Evolutionary conservation across 2,797 vertebrate species (phyloP).

Genomic region (Telmatherina bonti): DNA sequence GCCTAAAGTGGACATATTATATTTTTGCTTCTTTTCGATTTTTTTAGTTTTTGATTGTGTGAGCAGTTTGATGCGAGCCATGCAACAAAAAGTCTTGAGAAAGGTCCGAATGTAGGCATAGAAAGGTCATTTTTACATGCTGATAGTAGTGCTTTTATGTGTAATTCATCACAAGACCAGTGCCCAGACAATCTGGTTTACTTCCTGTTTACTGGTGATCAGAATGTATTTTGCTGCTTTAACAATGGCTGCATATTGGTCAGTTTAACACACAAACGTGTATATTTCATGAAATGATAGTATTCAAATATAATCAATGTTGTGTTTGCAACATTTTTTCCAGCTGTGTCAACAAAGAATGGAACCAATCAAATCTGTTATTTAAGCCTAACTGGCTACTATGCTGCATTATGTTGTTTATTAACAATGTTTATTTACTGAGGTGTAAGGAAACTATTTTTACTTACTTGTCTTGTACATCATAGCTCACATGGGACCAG

Average conservation of each 20-base stretch:
- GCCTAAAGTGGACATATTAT: too few relatives aligned
- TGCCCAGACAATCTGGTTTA: too few relatives aligned
- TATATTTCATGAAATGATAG: neutral
- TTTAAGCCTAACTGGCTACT: neutral
- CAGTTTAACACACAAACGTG: too few relatives aligned
- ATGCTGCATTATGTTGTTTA: neutral
- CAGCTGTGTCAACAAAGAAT: neutral
- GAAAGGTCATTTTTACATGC: too few relatives aligned
- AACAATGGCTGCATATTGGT: too few relatives aligned
- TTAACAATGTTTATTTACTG: too few relatives aligned
- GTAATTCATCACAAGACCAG: neutral
- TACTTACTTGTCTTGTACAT: neutral
- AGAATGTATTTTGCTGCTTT: too few relatives aligned
- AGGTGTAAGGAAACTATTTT: too few relatives aligned
- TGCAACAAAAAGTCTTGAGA: neutral
- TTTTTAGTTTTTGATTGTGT: too few relatives aligned
- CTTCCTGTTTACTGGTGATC: too few relatives aligned
- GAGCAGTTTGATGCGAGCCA: too few relatives aligned
- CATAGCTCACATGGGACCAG: constrained; percentile 9
- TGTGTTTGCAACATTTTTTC: neutral
- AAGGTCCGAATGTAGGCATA: neutral
- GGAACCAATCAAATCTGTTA: neutral
- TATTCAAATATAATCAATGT: neutral
- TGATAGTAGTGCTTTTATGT: neutral
- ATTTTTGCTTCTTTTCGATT: neutral